Evolutionary conservation across 2,888 invertebrate genomes (phyloP), one percentile per base, ranked within the genome.

Genomic region (Petrolisthes cinctipes): DNA sequence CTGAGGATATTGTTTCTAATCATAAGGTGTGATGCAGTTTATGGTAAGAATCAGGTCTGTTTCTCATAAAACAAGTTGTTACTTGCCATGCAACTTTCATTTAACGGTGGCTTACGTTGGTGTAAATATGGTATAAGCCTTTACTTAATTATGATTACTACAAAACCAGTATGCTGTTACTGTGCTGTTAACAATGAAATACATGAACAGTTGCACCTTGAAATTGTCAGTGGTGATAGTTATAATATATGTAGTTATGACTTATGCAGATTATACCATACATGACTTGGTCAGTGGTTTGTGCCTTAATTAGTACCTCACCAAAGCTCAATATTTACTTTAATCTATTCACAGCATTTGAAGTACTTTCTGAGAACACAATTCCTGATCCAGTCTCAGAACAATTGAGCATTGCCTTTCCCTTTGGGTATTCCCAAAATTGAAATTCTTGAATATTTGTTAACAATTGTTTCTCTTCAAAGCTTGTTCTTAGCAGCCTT

Each of bases 231-330:
- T 71, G 71, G 14, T 71, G 11, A 71, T n/a, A n/a, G 37, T 11
- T 68, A 68, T 51, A 56, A 66, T 56, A 68, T 17, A 66, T 68
- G 14, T 51, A 37, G 53, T 81, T 61, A 66, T 81, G 23, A 66
- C 23, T 37, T 79, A 79, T 54, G 37, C 11, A 79, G 53, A 9
- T 82, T 53, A 82, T 51, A 68, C 51, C 17, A 82, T 17, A 68
- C 81, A 80, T 68, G 84, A 88, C 81, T 81, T 83, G 87, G 75
- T 66, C 84, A 84, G 84, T 75, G 84, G 87, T 84, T 84, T 88
- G 87, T 88, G 87, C 84, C 84, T 84, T 88, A 84, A 57, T 88
- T 73, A 88, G 84, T 88, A 88, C 84, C 84, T 88, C 84, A 84
- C 80, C 87, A 84, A 88, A 88, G 87, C 84, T 88, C 84, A 81